phyloP scores from a whole-genome alignment of 1,140 invertebrate species.

The Drosophila melanica region DNA sequence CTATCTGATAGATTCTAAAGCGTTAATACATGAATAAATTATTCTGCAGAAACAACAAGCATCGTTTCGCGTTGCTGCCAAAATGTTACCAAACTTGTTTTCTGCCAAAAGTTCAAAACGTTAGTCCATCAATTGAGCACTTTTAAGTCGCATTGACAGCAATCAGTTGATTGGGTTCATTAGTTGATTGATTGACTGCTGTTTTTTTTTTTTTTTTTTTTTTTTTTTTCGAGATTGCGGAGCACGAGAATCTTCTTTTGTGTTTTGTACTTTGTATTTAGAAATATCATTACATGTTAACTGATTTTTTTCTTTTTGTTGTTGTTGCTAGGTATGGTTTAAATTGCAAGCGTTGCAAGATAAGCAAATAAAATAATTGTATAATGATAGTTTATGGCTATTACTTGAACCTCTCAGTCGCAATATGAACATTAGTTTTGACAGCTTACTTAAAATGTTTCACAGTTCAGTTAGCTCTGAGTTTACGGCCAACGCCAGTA shows the following conservation, averaged over 20 bases:
- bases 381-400: slow-evolving; percentile 1
- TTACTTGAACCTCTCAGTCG: slow-evolving; percentile 18
- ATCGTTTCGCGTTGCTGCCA: slow-evolving; percentile 1
- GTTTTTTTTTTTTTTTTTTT: neutral
- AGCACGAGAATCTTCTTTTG: neutral
- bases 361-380: slow-evolving; percentile 1
- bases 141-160: neutral
- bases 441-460: slow-evolving; percentile 25
- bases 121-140: neutral
- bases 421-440: slow-evolving; percentile 13
- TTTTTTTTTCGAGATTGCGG: neutral
- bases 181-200: neutral
- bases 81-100: slow-evolving; percentile 58
- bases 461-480: slow-evolving; percentile 5
- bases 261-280: neutral
- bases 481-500: slow-evolving; percentile 6
- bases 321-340: neutral
- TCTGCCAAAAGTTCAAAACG: neutral
- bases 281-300: neutral
- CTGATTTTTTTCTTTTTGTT: no score
- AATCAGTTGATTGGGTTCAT: neutral
- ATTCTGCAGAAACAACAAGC: slow-evolving; percentile 3
- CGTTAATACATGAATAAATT: slow-evolving; percentile 8
- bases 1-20: no score
- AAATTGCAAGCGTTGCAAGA: slow-evolving; percentile 2